Base-by-base conservation (phyloP, 2,888 invertebrate species). In the Cantharis nigra region DNA sequence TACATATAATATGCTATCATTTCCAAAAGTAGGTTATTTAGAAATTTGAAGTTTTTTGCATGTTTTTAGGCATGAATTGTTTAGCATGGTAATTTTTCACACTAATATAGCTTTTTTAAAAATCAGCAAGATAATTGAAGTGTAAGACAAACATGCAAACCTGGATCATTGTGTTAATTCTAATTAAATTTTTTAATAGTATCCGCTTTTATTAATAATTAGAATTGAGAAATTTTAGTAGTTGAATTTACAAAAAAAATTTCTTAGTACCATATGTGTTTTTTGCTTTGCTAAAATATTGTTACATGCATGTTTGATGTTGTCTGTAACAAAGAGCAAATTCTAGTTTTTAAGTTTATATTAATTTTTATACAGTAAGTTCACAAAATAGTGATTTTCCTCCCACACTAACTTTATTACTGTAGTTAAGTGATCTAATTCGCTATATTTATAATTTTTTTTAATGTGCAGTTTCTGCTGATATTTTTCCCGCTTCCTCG, bases 401-500 rank as follows among this genome's bases (percentile, higher is more conserved):
- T 49, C 49, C 49, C 49, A 49, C 49, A n/a, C 13, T 49, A 49
- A 49, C n/a, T 49, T 49, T 49, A 49, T 7, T 49, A 49, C 49
- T 49, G n/a, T 33, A 33, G n/a, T 33, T 49, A 49, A 49, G 49
- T 49, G 49, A 49, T 49, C 7, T 49, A 49, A 49, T 49, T 49
- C 49, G 49, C 49, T 49, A 49, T 49, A 49, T 49, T 49, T 49
- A 49, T 49, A 49, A 2, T 49, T 49, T 77, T 79, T 79, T 74
- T 77, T 77, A 74, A 70, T 74, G 74, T 70, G 69, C 75, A 79
- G 79, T 73, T 79, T 81, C 81, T 80, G 81, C 81, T 81, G 84
- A 83, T 82, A 83, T 76, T 84, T 82, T 79, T 81, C 83, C 84
- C 81, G 80, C 84, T 82, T 81, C 83, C 80, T 83, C 83, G 79